Evolutionary conservation across 2,113 vertebrate genomes (phyloP).

Genomic region (Tragulus kanchil): DNA sequence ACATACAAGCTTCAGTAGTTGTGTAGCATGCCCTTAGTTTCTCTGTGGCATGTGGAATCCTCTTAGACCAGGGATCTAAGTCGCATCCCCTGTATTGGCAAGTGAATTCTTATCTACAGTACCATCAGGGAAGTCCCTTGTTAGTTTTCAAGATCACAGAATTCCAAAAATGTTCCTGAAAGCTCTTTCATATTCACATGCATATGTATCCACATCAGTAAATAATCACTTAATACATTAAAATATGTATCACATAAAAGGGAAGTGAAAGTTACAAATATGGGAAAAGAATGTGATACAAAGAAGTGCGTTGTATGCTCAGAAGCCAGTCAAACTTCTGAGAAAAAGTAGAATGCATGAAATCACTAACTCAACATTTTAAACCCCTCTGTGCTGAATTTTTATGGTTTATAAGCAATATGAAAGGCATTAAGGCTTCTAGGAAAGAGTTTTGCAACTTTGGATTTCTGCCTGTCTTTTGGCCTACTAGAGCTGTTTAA

Average conservation of each 20-base stretch:
- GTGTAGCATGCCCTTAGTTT: neutral
- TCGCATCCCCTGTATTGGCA: neutral
- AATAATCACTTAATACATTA: neutral
- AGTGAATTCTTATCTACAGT: neutral
- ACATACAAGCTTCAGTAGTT: neutral
- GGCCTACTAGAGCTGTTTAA: constrained; percentile 34
- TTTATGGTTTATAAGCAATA: constrained; percentile 40
- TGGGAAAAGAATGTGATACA: constrained; percentile 51
- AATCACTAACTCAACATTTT: constrained; percentile 17
- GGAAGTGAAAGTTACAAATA: constrained; percentile 58
- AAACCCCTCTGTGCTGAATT: neutral
- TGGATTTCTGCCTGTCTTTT: constrained; percentile 26
- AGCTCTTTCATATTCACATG: neutral
- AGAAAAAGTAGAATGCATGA: constrained; percentile 36
- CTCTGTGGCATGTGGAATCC: neutral
- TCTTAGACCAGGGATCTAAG: neutral
- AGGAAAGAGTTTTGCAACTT: constrained; percentile 67
- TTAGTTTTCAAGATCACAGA: neutral
- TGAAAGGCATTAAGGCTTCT: constrained; percentile 31
- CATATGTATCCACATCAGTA: neutral
- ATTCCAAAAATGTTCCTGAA: constrained; percentile 7
- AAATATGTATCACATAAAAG: constrained; percentile 9
- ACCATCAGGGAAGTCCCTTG: neutral
- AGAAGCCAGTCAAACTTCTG: constrained; percentile 28
- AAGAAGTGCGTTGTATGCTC: constrained; percentile 5